phyloP scores from a whole-genome alignment of 2,888 invertebrate genomes.

The Agrypnus murinus region DNA sequence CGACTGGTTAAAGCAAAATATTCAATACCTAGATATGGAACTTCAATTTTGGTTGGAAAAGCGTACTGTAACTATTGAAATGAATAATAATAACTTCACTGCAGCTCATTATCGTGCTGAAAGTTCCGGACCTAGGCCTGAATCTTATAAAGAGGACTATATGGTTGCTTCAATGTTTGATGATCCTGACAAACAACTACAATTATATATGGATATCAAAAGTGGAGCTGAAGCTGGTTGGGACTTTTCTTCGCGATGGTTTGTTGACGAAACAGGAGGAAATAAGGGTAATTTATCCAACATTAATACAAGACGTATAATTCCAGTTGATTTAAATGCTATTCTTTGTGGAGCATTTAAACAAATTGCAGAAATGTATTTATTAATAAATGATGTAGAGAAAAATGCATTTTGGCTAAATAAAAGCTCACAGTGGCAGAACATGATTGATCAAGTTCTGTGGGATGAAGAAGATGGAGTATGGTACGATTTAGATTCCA shows the following conservation, averaged over 20 bases:
- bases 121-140: conserved; percentile 80
- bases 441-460: conserved; percentile 79
- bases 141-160: conserved; percentile 81
- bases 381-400: conserved; percentile 71
- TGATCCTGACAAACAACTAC: conserved; percentile 67
- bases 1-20: conserved; percentile 76
- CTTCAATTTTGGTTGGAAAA: conserved; percentile 79
- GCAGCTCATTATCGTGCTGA: conserved; percentile 77
- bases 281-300: conserved; percentile 75
- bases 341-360: conserved; percentile 82
- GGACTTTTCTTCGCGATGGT: conserved; percentile 92
- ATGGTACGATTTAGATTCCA: conserved; percentile 87
- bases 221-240: conserved; percentile 91
- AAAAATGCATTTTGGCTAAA: conserved; percentile 73
- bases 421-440: conserved; percentile 75
- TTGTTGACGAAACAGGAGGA: conserved; percentile 75
- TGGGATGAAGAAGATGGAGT: conserved; percentile 85
- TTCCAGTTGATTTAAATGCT: conserved; percentile 89
- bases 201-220: conserved; percentile 81
- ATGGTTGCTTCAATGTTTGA: conserved; percentile 72
- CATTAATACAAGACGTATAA: conserved; percentile 78
- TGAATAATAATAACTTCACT: conserved; percentile 72
- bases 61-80: conserved; percentile 72
- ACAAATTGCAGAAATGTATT: conserved; percentile 78
- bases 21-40: conserved; percentile 77